Evolutionary conservation across 2,113 vertebrate genomes (phyloP).

Genomic region (Thalassoma bifasciatum): DNA sequence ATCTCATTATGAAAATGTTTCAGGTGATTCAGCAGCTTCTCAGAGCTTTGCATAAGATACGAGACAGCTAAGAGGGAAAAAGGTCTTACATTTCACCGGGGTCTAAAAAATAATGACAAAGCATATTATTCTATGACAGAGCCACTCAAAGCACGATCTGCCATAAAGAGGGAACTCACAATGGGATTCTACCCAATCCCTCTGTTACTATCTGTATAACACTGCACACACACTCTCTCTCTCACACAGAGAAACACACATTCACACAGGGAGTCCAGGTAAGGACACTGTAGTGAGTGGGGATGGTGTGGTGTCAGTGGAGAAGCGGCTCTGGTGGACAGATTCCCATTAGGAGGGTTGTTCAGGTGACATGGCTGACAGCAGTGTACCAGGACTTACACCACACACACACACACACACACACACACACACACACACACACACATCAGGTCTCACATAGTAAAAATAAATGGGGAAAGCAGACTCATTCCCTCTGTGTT

Average conservation of each 20-base stretch:
- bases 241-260: constrained; percentile 1
- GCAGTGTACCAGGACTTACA: constrained; percentile 9
- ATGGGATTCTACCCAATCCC: neutral
- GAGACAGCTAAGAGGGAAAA: too few species aligned
- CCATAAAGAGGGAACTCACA: neutral
- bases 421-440: neutral
- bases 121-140: neutral
- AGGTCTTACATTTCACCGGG: too few species aligned
- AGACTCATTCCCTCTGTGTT: neutral
- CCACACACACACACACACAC: constrained; percentile 1
- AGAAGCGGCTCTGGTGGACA: constrained; percentile 26
- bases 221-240: constrained; percentile 4
- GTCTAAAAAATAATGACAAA: neutral
- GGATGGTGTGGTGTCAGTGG: neutral
- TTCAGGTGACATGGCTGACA: constrained; percentile 44
- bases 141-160: constrained; percentile 6
- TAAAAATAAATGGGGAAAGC: constrained; percentile 3
- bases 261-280: neutral
- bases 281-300: constrained; percentile 22
- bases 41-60: neutral
- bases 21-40: constrained; percentile 2
- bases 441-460: constrained; percentile 6
- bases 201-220: neutral
- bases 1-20: neutral
- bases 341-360: constrained; percentile 49